Conservation (phyloP, 2,888 invertebrate genomes). For the Philhelius pedissequus region DNA sequence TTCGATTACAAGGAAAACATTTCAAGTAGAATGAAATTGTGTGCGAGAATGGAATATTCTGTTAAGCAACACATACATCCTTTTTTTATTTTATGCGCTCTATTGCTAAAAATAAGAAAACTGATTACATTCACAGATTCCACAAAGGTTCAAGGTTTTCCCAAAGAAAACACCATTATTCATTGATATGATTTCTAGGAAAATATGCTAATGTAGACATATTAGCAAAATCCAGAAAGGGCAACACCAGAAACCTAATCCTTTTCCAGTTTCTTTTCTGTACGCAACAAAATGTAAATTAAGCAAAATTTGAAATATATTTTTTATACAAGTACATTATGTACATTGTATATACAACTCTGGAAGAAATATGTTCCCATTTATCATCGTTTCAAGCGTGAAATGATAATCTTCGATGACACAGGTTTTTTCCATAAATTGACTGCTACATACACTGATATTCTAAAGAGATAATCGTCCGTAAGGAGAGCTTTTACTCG, state of each 20-base stretch:
- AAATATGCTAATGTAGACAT: constrained; percentile 26
- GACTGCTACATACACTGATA: neutral
- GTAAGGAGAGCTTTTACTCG: neutral
- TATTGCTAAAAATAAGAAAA: neutral
- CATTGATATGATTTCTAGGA: neutral
- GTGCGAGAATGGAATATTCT: neutral
- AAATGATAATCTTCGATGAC: neutral
- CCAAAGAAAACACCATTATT: neutral
- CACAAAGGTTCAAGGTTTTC: neutral
- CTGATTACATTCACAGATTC: neutral
- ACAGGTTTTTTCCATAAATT: constrained; percentile 1
- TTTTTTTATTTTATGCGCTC: too few species aligned
- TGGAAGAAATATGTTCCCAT: neutral
- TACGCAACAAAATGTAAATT: constrained; percentile 2
- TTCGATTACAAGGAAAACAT: neutral
- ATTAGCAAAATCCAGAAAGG: constrained; percentile 5
- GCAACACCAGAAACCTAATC: neutral
- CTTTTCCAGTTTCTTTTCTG: neutral
- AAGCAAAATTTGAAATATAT: neutral
- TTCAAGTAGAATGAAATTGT: neutral
- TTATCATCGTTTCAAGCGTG: constrained; percentile 7
- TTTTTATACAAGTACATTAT: neutral
- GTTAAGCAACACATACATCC: too few species aligned
- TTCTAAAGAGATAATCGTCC: neutral
- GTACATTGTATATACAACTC: neutral